Conservation (phyloP, 2,888 invertebrate genomes). For the Harpalus rubripes region DNA sequence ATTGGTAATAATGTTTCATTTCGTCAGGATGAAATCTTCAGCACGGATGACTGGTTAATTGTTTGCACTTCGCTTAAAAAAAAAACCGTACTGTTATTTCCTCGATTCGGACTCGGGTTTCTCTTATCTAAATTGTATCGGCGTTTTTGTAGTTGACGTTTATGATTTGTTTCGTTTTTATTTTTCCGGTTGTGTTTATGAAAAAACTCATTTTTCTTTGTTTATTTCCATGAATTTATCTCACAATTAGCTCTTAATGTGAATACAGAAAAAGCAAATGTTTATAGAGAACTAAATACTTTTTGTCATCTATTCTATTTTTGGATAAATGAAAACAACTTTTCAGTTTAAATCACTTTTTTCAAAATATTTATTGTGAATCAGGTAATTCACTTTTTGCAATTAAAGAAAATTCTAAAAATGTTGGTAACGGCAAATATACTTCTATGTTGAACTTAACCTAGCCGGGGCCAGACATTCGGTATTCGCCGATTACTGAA, state of each 20-base stretch:
- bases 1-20: conserved; percentile 48
- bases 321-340: not conserved
- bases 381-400: too few species aligned
- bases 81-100: conserved; percentile 3
- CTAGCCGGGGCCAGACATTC: too few species aligned
- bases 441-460: too few species aligned
- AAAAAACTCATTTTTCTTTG: conserved; percentile 7
- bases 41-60: conserved; percentile 27
- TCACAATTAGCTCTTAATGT: not conserved
- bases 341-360: not conserved
- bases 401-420: too few species aligned
- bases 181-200: not conserved
- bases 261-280: not conserved
- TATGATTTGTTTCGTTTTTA: conserved; percentile 9
- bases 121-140: conserved; percentile 20
- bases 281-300: not conserved
- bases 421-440: too few species aligned
- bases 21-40: conserved; percentile 32
- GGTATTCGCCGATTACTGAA: too few species aligned
- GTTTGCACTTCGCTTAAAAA: not conserved
- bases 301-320: not conserved
- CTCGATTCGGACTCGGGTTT: not conserved
- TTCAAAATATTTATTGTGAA: not conserved
- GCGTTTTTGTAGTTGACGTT: conserved; percentile 12
- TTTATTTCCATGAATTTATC: not conserved